Evolutionary conservation across 2,113 vertebrate species (phyloP), one percentile per base, ranked within the genome.

Genomic region (Vimba vimba): DNA sequence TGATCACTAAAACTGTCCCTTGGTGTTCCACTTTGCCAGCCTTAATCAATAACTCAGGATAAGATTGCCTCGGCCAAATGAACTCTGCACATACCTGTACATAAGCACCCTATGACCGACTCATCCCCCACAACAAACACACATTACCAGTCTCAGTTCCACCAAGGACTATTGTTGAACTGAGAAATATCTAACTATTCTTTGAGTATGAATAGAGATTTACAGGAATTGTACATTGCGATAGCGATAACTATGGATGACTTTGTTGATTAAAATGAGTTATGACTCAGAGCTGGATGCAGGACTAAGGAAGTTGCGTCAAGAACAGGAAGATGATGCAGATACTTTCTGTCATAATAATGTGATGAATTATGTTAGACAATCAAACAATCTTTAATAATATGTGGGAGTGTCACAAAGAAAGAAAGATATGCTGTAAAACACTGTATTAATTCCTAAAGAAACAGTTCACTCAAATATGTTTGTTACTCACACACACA

Each of bases 41-140:
- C 30, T 62, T 86, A 74, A 81, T 86, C 78, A 86, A 81, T 86
- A 73, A 33, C 64, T 23, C 55, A 1, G 36, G 6, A 71, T 60
- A 36, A 71, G 27, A 19, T 52, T 25, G 11, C 60, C 84, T 73
- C 78, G 25, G 27, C 52, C 23, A 27, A 86, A 69, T 45, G 4
- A 57, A 68, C 21, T 68, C 50, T 77, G 50, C 66, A 60, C 82
- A 55, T 45, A 27, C 66, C 8, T 43, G 43, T 8, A 27, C 66
- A 27, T 62, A 79, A 77, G 36, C 62, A 73, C 66, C n/a, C 84
- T 45, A 11, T 36, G 25, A 85, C 19, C 79, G 76, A 36, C 43
- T 86, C 33, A 13, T 60, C 52, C 6, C 36, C 66, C 52, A 85
- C 33, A 43, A 71, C 68, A n/a, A 79, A 50, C 62, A n/a, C 21